Conservation (phyloP, 2,888 invertebrate genomes). For the Clepsis dumicolana region DNA sequence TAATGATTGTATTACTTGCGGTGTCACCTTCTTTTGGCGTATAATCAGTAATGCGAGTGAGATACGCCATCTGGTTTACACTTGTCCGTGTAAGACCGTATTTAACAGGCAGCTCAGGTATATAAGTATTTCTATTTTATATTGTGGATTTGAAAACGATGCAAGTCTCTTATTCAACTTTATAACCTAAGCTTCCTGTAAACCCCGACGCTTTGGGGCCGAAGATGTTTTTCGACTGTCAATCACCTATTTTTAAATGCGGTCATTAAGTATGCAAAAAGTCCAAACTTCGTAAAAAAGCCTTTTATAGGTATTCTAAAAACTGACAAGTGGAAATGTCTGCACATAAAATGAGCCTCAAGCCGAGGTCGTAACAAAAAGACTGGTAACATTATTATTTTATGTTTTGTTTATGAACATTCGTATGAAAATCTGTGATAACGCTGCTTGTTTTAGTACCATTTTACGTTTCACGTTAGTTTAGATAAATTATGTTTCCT, state of each 20-base stretch:
- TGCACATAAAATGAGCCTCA: constrained; percentile 28
- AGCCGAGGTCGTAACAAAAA: constrained; percentile 32
- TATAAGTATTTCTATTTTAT: too few species aligned
- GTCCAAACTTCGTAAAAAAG: constrained; percentile 19
- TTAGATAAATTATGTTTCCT: constrained; percentile 25
- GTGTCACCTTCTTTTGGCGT: too few species aligned
- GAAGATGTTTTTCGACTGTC: constrained; percentile 20
- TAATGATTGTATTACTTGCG: too few species aligned
- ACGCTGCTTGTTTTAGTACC: constrained; percentile 20
- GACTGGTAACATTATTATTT: constrained; percentile 33
- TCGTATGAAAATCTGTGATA: constrained; percentile 33
- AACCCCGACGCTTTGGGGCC: neutral
- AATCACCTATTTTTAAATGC: constrained; percentile 20
- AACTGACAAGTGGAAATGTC: constrained; percentile 34
- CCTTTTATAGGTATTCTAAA: constrained; percentile 33
- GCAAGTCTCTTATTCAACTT: neutral
- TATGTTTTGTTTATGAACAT: constrained; percentile 29
- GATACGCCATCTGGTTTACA: too few species aligned
- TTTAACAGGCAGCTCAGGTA: too few species aligned
- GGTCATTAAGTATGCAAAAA: constrained; percentile 31
- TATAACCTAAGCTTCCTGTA: neutral
- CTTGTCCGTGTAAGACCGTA: too few species aligned
- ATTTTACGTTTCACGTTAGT: constrained; percentile 19
- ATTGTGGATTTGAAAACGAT: too few species aligned
- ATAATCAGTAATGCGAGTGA: too few species aligned